A percentile compares a stretch with the other conserved stretches of the same genome.
Evolutionary conservation across 2,888 invertebrate species (phyloP).

Genomic region (Dasypolia templi): DNA sequence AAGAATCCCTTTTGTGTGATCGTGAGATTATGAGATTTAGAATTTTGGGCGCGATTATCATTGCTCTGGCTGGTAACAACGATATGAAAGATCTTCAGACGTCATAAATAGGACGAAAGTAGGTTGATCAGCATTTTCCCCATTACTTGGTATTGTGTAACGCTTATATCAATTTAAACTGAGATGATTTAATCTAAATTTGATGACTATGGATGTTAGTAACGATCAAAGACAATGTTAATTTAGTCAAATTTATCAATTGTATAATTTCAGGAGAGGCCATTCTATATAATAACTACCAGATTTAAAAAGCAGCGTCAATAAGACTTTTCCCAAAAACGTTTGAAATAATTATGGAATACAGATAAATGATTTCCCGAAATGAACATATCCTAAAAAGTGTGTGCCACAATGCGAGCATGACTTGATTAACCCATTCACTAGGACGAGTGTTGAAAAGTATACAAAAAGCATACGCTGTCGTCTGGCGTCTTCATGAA

Average conservation of each 20-base stretch:
- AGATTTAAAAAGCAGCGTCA: background rate
- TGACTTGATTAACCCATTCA: conserved; percentile 59
- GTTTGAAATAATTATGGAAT: conserved; percentile 28
- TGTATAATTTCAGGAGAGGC: background rate
- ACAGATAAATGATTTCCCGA: conserved; percentile 25
- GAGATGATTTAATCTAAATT: background rate
- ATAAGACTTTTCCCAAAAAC: background rate
- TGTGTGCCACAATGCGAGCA: conserved; percentile 39
- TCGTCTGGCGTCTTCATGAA: conserved; percentile 55
- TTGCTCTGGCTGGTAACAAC: conserved; percentile 29
- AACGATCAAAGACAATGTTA: background rate
- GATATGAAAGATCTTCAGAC: conserved; percentile 9
- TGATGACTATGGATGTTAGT: background rate
- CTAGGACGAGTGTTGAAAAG: conserved; percentile 48
- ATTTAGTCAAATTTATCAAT: background rate
- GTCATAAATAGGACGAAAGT: background rate
- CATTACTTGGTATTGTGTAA: background rate
- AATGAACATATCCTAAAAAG: conserved; percentile 39
- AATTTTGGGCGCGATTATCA: conserved; percentile 31
- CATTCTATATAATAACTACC: background rate
- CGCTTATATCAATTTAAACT: background rate
- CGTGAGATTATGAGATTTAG: conserved; percentile 46
- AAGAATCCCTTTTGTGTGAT: conserved; percentile 48
- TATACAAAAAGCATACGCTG: conserved; percentile 56
- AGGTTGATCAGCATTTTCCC: background rate